phyloP scores from a whole-genome alignment of 2,888 invertebrate genomes.

The Dolomedes plantarius region DNA sequence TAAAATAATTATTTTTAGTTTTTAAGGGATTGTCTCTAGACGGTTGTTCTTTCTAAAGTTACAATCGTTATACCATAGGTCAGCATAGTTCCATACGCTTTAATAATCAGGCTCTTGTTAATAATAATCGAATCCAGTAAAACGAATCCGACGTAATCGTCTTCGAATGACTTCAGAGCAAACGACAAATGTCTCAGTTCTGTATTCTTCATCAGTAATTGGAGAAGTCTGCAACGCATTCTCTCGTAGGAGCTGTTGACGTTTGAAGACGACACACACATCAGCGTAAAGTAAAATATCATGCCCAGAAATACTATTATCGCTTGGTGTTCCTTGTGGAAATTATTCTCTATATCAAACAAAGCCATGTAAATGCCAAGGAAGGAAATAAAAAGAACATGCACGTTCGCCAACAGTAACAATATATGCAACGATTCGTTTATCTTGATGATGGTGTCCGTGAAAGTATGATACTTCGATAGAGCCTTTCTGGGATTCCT shows the following conservation, averaged over 20 bases:
- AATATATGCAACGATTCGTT: not conserved
- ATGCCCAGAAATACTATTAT: no score
- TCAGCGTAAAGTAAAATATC: not conserved
- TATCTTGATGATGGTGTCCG: not conserved
- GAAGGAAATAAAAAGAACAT: not conserved
- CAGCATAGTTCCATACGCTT: not conserved
- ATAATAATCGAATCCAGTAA: not conserved
- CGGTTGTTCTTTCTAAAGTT: not conserved
- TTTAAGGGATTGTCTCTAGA: no score
- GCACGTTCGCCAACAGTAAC: not conserved
- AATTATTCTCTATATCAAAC: not conserved
- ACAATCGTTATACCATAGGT: not conserved
- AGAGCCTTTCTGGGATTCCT: not conserved
- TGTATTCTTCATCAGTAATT: not conserved
- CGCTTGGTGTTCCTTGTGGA: not conserved
- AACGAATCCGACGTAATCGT: not conserved
- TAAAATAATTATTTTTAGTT: no score
- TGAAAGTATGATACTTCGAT: not conserved
- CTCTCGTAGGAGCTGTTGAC: not conserved
- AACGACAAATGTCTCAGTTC: not conserved
- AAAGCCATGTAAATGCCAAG: not conserved
- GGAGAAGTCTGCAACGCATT: not conserved
- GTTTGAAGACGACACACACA: not conserved
- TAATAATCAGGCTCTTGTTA: not conserved
- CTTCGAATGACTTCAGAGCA: not conserved